Evolutionary conservation across 2,888 invertebrate species (phyloP).

Genomic region (Limenitis arthemis): DNA sequence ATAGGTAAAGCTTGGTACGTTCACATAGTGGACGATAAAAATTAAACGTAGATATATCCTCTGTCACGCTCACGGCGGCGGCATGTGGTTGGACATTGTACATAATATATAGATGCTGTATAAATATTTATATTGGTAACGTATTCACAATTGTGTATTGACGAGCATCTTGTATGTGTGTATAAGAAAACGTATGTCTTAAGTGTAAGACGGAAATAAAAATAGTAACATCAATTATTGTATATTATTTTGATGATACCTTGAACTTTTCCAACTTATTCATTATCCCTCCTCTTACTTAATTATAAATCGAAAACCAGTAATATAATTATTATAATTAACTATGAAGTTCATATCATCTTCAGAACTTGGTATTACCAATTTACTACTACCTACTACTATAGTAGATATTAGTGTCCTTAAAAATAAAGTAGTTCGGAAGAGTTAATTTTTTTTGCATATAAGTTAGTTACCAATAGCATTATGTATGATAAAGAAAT

Average conservation of each 20-base stretch:
- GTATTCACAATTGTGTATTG: slow-evolving; percentile 48
- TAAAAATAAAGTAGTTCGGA: too few relatives aligned
- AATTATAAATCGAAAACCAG: too few relatives aligned
- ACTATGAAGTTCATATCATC: too few relatives aligned
- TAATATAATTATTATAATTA: too few relatives aligned
- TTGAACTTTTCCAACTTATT: slow-evolving; percentile 3
- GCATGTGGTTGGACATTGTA: slow-evolving; percentile 43
- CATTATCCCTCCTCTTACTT: neutral
- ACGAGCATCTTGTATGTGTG: slow-evolving; percentile 63
- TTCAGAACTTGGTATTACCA: too few relatives aligned
- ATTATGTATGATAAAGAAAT: too few relatives aligned
- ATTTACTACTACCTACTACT: too few relatives aligned
- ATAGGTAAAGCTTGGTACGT: slow-evolving; percentile 38
- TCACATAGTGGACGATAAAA: slow-evolving; percentile 54
- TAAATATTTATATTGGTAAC: slow-evolving; percentile 61
- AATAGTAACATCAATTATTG: slow-evolving; percentile 59
- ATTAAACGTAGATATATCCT: slow-evolving; percentile 31
- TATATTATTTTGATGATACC: slow-evolving; percentile 39
- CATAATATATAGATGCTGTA: slow-evolving; percentile 63
- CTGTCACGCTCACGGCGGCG: slow-evolving; percentile 6
- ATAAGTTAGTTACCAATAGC: too few relatives aligned
- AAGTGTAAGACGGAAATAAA: slow-evolving; percentile 61
- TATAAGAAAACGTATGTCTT: slow-evolving; percentile 58
- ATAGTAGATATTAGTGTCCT: too few relatives aligned
- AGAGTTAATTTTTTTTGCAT: too few relatives aligned